Base-by-base conservation (phyloP, 1,140 invertebrate species). In the Zaprionus africanus region DNA sequence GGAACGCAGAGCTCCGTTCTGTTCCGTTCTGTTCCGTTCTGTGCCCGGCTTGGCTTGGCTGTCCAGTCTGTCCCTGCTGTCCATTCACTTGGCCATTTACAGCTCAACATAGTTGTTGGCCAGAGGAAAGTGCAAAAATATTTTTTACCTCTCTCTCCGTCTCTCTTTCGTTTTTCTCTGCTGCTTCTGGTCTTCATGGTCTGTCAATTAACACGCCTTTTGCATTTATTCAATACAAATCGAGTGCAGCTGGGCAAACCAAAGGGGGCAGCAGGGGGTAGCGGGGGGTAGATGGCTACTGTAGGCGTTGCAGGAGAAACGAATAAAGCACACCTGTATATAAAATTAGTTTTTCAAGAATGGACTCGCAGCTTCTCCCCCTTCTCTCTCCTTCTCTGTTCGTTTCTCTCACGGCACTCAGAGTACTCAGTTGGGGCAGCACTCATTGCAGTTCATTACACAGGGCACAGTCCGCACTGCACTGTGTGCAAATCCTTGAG, bases 141-240 rank as follows among this genome's bases (percentile, higher is more conserved):
- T 90, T 85, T 86, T 90, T 54, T 31, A 43, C 41, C 11, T 13
- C 17, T 13, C 12, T 51, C 19, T 51, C 46, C 11, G 0, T 49
- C 19, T 22, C 19, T 22, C 5, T 22, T 5, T 22, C 5, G 4
- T 3, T 22, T 34, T 65, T 56, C n/a, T 31, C 68, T 75, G 70
- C 60, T 76, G 66, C 68, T 77, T 71, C 60, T 76, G 73, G 51
- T 76, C 79, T 90, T 90, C 85, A 90, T 90, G 85, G 85, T 90
- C 85, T 90, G 85, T 82, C 85, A 90, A 90, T 90, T 90, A 90
- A 90, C 85, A 90, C 85, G 85, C 81, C 76, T 90, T 90, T 90
- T 90, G 81, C 86, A 90, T 90, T 90, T 85, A 85, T 85, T 90
- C 86, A 90, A 90, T 90, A 90, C 80, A 85, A 85, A 88, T 87